Percentiles rank a stretch among this genome's conserved stretches.
Conservation (phyloP, 1,140 invertebrate genomes). For the Eubasilissa regina region DNA sequence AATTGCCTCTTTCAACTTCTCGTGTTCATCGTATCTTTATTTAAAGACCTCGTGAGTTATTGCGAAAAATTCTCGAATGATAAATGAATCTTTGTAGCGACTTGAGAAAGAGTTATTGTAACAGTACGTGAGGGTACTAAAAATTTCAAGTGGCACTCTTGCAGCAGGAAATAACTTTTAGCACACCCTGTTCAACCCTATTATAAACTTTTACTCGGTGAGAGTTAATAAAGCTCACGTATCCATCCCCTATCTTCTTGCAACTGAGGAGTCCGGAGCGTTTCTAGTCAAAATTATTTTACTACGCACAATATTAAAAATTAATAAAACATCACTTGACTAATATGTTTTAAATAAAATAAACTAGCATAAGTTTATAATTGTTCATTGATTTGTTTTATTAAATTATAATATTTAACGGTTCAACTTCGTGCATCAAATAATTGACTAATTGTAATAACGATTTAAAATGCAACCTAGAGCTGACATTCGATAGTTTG, state of each 20-base stretch:
- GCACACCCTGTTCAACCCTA: conserved; percentile 25
- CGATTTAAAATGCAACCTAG: too few relatives aligned
- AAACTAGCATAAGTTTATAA: too few relatives aligned
- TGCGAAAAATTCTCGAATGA: conserved; percentile 29
- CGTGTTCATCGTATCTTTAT: background rate
- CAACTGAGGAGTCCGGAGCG: too few relatives aligned
- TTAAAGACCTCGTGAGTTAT: conserved; percentile 9
- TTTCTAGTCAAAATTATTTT: background rate
- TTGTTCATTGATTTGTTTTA: too few relatives aligned
- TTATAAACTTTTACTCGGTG: conserved; percentile 25
- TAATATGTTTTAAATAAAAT: too few relatives aligned
- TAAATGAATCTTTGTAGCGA: conserved; percentile 38
- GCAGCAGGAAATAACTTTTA: conserved; percentile 33
- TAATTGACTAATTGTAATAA: too few relatives aligned
- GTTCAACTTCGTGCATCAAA: too few relatives aligned
- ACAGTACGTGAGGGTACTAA: conserved; percentile 29
- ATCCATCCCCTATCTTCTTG: conserved; percentile 2
- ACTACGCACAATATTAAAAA: too few relatives aligned
- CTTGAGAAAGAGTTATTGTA: conserved; percentile 15
- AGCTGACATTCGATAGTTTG: too few relatives aligned
- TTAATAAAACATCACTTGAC: too few relatives aligned
- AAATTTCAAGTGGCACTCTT: conserved; percentile 20
- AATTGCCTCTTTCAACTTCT: background rate
- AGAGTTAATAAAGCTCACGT: conserved; percentile 34
- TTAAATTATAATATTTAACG: too few relatives aligned